Conservation (phyloP, 2,797 vertebrate genomes). For the Microcaecilia unicolor region DNA sequence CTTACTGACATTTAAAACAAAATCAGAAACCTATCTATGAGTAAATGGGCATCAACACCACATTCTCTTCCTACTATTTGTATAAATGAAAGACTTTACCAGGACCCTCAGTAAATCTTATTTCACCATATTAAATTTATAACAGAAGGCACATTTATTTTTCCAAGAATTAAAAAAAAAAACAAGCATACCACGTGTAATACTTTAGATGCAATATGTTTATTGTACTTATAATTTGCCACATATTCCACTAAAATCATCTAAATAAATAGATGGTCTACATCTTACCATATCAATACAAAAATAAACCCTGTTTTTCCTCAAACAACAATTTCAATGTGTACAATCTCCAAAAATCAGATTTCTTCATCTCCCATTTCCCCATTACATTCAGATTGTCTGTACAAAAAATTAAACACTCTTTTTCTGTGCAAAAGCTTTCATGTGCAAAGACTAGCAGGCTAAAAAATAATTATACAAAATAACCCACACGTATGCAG, state of each 20-base stretch:
- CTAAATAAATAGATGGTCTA: conserved; percentile 73
- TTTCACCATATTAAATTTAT: no score
- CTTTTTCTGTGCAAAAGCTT: conserved; percentile 61
- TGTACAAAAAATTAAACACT: conserved; percentile 53
- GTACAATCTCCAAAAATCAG: conserved; percentile 32
- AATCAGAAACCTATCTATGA: no score
- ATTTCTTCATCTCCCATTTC: conserved; percentile 15
- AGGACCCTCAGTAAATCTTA: no score
- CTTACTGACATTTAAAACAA: no score
- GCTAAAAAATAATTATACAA: no score
- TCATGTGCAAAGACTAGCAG: conserved; percentile 44
- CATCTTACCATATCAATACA: conserved; percentile 62
- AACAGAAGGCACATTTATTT: no score
- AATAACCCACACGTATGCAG: no score
- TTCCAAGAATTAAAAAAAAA: no score
- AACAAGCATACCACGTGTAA: conserved; percentile 19
- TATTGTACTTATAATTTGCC: conserved; percentile 57
- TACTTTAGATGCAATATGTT: conserved; percentile 54
- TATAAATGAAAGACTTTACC: no score
- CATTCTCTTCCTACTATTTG: no score
- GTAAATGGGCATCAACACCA: no score
- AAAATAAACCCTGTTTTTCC: conserved; percentile 61
- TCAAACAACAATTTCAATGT: conserved; percentile 34
- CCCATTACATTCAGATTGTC: conserved; percentile 60
- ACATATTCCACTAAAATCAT: conserved; percentile 64